Conservation (phyloP, 2,113 vertebrate species). For the Zosterops pallidus region DNA sequence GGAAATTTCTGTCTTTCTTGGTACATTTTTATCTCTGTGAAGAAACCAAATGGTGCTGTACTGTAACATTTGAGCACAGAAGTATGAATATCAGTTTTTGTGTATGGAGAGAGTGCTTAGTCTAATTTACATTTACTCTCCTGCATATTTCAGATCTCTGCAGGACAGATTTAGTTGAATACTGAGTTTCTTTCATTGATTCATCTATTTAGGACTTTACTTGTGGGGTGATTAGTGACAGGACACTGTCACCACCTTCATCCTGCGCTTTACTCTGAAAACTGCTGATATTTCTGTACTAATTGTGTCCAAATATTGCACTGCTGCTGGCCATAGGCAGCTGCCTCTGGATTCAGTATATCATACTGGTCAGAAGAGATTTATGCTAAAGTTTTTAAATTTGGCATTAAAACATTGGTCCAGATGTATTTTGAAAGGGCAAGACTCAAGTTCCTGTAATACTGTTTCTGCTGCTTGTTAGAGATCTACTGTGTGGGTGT, state of each 20-base stretch:
- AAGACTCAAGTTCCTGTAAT: not conserved
- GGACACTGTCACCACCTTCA: not conserved
- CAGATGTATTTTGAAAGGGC: not conserved
- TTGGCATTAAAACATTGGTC: not conserved
- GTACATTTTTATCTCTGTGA: not conserved
- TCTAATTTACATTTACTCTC: not conserved
- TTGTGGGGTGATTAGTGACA: not conserved
- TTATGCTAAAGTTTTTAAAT: not conserved
- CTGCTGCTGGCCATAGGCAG: not conserved
- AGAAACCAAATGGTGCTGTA: not conserved
- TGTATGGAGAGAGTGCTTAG: accelerated
- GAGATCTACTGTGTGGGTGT: not conserved
- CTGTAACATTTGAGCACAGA: not conserved
- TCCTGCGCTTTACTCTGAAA: not conserved
- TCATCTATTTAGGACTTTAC: not conserved
- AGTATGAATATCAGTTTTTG: not conserved
- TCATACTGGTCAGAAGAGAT: not conserved
- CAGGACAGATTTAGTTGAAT: not conserved
- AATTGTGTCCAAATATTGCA: not conserved
- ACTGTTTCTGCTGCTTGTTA: not conserved
- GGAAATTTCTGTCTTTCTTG: not conserved
- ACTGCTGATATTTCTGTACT: not conserved
- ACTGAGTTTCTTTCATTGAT: not conserved
- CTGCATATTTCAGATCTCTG: not conserved
- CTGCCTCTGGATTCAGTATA: not conserved